Evolutionary conservation across 1,140 invertebrate genomes (phyloP).

Genomic region (Drosophila orosa): DNA sequence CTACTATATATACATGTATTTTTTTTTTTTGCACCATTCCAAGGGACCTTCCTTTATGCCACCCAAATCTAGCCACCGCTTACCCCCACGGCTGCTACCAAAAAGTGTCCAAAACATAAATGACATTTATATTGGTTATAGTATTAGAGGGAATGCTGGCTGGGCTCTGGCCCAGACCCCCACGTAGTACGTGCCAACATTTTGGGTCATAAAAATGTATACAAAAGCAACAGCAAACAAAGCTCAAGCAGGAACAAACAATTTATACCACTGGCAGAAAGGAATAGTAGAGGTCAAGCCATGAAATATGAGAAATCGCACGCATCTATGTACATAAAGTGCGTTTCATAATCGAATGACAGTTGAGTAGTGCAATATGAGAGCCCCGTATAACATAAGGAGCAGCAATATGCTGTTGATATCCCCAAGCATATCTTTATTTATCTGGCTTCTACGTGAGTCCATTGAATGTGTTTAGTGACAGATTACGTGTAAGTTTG

Average conservation of each 20-base stretch:
- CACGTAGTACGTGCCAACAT: constrained; percentile 51
- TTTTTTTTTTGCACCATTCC: constrained; percentile 20
- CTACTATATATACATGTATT: not conserved
- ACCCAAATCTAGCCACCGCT: not conserved
- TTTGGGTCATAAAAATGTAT: constrained; percentile 54
- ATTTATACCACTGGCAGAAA: constrained; percentile 53
- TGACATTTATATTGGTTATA: constrained; percentile 80
- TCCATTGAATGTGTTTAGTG: not conserved
- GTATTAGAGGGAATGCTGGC: constrained; percentile 63
- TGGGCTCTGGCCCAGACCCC: constrained; percentile 9
- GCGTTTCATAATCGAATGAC: constrained; percentile 37
- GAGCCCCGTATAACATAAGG: not conserved
- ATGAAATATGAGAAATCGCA: constrained; percentile 67
- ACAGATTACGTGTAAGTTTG: not conserved
- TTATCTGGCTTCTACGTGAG: constrained; percentile 4
- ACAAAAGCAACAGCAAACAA: constrained; percentile 38
- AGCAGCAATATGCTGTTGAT: constrained; percentile 3
- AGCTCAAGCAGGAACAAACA: constrained; percentile 57
- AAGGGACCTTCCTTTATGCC: constrained; percentile 18
- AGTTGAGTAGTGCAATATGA: constrained; percentile 3
- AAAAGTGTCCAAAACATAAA: constrained; percentile 75
- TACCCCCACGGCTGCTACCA: constrained; percentile 24
- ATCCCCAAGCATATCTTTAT: not conserved
- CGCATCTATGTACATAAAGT: constrained; percentile 31
- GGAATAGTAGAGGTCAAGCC: constrained; percentile 67